Conservation (phyloP, 2,888 invertebrate genomes). For the Laspeyria flexula region DNA sequence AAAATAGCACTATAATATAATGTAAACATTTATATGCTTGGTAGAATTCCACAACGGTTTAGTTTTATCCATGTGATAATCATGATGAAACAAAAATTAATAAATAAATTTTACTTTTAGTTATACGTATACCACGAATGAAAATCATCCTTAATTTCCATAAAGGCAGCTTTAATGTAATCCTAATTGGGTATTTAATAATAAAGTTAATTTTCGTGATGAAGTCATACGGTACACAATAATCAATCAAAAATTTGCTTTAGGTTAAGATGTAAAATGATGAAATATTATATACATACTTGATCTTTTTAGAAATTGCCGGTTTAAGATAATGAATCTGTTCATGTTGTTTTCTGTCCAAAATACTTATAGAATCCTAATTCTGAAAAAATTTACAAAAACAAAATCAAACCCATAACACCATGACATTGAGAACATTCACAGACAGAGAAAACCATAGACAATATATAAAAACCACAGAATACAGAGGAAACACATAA, state of each 20-base stretch:
- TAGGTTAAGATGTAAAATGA: slow-evolving; percentile 52
- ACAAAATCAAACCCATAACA: slow-evolving; percentile 79
- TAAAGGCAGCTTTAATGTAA: no score
- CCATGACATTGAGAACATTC: slow-evolving; percentile 68
- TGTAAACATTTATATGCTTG: not conserved
- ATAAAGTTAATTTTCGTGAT: slow-evolving; percentile 39
- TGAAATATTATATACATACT: slow-evolving; percentile 61
- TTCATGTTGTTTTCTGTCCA: slow-evolving; percentile 66
- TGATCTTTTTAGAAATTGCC: slow-evolving; percentile 73
- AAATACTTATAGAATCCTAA: slow-evolving; percentile 50
- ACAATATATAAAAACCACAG: no score
- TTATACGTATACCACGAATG: no score
- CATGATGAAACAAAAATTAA: slow-evolving; percentile 26
- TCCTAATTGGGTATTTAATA: no score
- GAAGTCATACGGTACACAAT: slow-evolving; percentile 57
- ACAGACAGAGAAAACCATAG: slow-evolving; percentile 1
- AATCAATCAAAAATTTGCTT: slow-evolving; percentile 66
- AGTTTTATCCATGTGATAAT: slow-evolving; percentile 21
- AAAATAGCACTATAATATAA: not conserved
- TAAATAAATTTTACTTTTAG: slow-evolving; percentile 2
- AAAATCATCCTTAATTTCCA: no score
- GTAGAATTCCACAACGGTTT: slow-evolving; percentile 1
- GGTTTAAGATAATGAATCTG: slow-evolving; percentile 72
- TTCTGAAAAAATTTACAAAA: slow-evolving; percentile 70
- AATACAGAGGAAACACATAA: no score